Conservation (phyloP, 2,797 vertebrate genomes). For the Pithecia hirsuta region DNA sequence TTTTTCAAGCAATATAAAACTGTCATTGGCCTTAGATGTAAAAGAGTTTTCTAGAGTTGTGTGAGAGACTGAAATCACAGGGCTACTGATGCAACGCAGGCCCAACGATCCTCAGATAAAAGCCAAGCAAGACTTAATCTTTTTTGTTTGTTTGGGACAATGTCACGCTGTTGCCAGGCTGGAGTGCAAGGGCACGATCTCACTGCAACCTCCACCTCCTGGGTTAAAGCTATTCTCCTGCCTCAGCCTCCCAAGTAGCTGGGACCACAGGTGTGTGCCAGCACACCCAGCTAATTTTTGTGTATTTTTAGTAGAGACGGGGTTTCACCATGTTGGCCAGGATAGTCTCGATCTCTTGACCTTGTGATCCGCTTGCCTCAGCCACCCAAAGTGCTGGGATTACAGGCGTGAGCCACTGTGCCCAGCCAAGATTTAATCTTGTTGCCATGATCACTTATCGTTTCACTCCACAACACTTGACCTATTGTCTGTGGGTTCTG, state of each 20-base stretch:
- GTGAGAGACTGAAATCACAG: neutral
- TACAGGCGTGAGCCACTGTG: neutral
- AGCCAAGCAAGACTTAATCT: neutral
- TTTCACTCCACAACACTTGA: neutral
- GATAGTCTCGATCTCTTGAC: neutral
- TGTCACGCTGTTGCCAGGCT: neutral
- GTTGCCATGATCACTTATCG: neutral
- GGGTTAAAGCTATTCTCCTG: neutral
- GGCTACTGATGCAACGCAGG: neutral
- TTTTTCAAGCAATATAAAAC: constrained; percentile 30
- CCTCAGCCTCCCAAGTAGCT: neutral
- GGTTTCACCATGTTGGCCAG: neutral
- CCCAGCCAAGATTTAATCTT: neutral
- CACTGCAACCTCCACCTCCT: neutral
- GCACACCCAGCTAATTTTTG: neutral
- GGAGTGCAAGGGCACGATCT: neutral
- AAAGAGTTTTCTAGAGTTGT: neutral
- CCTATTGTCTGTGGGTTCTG: neutral
- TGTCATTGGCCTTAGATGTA: neutral
- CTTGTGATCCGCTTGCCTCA: neutral
- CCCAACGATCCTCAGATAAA: neutral
- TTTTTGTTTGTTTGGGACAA: neutral
- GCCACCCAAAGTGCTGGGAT: neutral
- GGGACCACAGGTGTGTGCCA: rapidly evolving
- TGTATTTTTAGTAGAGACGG: neutral